These are phyloP conservation scores for Perca flavescens DNA, from an alignment of 2,113 vertebrate species.

Conservation along the genomic window DNA sequence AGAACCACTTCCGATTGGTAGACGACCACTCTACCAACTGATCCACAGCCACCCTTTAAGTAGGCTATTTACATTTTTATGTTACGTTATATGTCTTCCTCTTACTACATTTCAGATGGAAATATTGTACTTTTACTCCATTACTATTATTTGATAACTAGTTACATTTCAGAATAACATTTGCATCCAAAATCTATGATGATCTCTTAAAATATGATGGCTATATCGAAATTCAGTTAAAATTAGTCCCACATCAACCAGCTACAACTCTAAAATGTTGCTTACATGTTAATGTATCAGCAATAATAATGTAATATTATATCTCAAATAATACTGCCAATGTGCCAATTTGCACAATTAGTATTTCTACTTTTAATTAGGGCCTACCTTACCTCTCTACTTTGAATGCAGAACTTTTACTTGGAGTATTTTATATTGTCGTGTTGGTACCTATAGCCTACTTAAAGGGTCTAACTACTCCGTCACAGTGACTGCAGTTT, in stretches of 20 bases:
- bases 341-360: background rate
- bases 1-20: too few relatives aligned
- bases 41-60: too few relatives aligned
- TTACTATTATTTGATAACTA: background rate
- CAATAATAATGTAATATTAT: background rate
- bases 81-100: background rate
- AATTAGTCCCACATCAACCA: background rate
- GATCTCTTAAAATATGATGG: background rate
- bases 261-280: background rate
- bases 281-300: background rate
- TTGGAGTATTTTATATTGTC: background rate
- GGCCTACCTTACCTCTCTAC: background rate
- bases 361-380: background rate
- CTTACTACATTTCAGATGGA: background rate
- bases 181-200: background rate
- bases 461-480: background rate
- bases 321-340: background rate
- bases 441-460: too few relatives aligned
- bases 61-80: background rate
- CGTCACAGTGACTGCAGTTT: slow-evolving; percentile 7
- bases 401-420: background rate
- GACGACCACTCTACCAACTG: too few relatives aligned
- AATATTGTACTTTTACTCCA: background rate
- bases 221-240: background rate
- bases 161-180: slow-evolving; percentile 6